Evolutionary conservation across 2,888 invertebrate genomes (phyloP).

Genomic region (Thera britannica): DNA sequence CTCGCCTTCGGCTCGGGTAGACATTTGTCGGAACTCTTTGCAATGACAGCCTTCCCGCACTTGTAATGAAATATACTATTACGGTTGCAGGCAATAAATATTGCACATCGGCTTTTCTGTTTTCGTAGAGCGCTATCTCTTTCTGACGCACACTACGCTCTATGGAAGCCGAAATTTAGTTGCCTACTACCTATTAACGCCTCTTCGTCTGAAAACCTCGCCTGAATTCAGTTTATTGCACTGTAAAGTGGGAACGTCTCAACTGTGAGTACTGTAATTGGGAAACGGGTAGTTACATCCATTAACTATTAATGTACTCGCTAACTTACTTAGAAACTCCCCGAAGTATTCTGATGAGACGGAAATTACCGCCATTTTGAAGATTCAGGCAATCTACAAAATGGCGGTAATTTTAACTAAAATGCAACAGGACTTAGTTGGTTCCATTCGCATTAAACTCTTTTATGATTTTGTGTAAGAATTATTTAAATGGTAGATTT

Average conservation of each 20-base stretch:
- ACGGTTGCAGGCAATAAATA: too few species aligned
- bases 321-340: conserved; percentile 7
- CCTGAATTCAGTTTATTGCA: conserved; percentile 19
- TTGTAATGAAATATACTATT: too few species aligned
- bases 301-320: conserved; percentile 6
- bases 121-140: too few species aligned
- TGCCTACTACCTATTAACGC: too few species aligned
- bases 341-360: neutral
- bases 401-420: neutral
- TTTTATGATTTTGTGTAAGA: too few species aligned
- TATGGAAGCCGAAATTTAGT: too few species aligned
- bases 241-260: conserved; percentile 24
- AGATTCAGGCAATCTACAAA: neutral
- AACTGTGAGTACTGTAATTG: conserved; percentile 22
- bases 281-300: conserved; percentile 13
- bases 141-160: too few species aligned
- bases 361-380: neutral
- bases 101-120: too few species aligned
- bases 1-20: too few species aligned
- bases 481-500: too few species aligned
- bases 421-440: neutral
- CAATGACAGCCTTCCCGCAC: too few species aligned
- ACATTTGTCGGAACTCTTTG: too few species aligned
- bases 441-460: neutral
- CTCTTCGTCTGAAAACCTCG: neutral